Base-by-base conservation (phyloP, 2,888 invertebrate genomes). In the Chloromyia formosa region DNA sequence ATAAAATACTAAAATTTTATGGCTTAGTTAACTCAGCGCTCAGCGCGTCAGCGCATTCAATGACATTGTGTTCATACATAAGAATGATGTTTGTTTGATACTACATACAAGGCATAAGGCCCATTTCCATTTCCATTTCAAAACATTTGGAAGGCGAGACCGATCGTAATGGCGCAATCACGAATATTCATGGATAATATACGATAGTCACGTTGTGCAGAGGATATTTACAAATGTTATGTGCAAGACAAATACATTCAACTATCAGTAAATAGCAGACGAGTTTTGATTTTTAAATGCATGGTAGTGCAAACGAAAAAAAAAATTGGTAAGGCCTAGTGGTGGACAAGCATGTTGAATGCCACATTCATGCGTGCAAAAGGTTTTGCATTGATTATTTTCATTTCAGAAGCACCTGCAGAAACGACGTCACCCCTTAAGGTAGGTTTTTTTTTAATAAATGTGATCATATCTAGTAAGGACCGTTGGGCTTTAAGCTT, bases 1-100 rank as follows among this genome's bases (percentile, higher is more conserved):
- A 40, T 62, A 62, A 62, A 62, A 7, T 62, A 40, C 40, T 62
- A 62, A 62, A 62, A 62, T 62, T 62, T 62, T 35, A 62, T 62
- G 40, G 40, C 62, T 42, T 16, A 1, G 35, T 40, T 27, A 22
- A 35, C 27, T 2, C 27, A 35, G 7, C 27, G 7, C 27, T 35
- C 27, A 35, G 27, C 2, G 3, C 7, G 27, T 7, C 3, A 35
- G 7, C 7, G 27, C 27, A 35, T 35, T 35, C 27, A 35, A 35
- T 35, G 27, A 35, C 27, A 35, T 35, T 35, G 27, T 35, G 27
- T 4, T 49, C 49, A n/a, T 49, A 49, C 10, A 12, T 49, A 49
- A 2, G 12, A 12, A 49, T n/a, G 49, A n/a, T 10, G 49, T n/a
- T n/a, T 49, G 12, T 49, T 7, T n/a, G 49, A 35, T 35, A 35